phyloP scores from a whole-genome alignment of 53 echinoderm and acorn worm genomes.

The Apostichopus leukothele region DNA sequence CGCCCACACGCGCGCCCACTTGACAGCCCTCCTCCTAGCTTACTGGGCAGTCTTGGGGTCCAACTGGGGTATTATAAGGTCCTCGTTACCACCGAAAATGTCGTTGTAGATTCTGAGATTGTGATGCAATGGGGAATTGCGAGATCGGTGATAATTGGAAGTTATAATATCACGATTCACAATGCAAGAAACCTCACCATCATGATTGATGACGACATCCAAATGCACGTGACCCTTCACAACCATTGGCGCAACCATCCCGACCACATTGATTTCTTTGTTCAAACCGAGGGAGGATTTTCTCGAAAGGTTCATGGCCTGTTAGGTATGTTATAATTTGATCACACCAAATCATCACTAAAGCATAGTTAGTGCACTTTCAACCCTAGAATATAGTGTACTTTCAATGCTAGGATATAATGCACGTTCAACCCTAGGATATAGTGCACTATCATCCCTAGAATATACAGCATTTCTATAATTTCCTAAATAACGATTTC shows the following conservation, averaged over 20 bases:
- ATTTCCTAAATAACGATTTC: too few species aligned
- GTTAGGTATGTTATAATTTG: not conserved
- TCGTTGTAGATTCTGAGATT: slow-evolving; percentile 29
- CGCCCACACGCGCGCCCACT: not conserved
- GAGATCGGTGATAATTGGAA: not conserved
- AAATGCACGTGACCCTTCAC: slow-evolving; percentile 44
- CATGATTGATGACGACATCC: slow-evolving; percentile 36
- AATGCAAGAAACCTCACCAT: slow-evolving; percentile 43
- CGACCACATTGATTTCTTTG: slow-evolving; percentile 4
- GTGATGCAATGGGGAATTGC: slow-evolving; percentile 2
- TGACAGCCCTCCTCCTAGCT: not conserved
- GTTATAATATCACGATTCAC: slow-evolving; percentile 14
- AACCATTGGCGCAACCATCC: slow-evolving; percentile 1
- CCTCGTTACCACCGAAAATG: not conserved
- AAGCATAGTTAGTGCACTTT: too few species aligned
- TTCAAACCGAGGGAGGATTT: not conserved
- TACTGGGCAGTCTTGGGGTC: slow-evolving; percentile 12
- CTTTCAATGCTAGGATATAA: too few species aligned
- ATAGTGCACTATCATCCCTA: too few species aligned
- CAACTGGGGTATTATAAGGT: slow-evolving; percentile 22
- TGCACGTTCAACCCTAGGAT: too few species aligned
- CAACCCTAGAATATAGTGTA: too few species aligned
- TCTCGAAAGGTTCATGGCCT: slow-evolving; percentile 21
- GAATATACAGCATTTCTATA: too few species aligned
- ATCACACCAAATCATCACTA: too few species aligned